Evolutionary conservation across 1,140 invertebrate species (phyloP), one percentile per base, ranked within the genome.

Genomic region (Cyrtorhinus lividipennis): DNA sequence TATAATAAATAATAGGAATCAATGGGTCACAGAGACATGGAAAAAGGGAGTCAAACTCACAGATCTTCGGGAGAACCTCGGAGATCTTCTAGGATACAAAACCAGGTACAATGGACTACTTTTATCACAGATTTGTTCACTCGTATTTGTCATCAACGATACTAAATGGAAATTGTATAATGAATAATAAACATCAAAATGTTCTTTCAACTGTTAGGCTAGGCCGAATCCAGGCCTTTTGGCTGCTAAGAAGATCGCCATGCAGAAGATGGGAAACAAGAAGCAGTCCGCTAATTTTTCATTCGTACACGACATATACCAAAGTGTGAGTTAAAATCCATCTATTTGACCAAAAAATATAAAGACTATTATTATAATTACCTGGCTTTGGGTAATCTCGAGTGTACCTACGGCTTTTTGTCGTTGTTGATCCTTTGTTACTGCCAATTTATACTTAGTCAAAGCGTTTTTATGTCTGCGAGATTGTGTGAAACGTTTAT

Each of bases 161-260:
- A n/a, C n/a, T n/a, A n/a, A n/a, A n/a, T n/a, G n/a, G n/a, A n/a
- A n/a, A n/a, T n/a, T n/a, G n/a, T n/a, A n/a, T n/a, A n/a, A n/a
- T n/a, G n/a, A n/a, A n/a, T n/a, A n/a, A n/a, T n/a, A n/a, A n/a
- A n/a, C n/a, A n/a, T n/a, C n/a, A n/a, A n/a, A n/a, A n/a, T n/a
- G n/a, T n/a, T n/a, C n/a, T n/a, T n/a, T n/a, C n/a, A 10, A 44
- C 38, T n/a, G 38, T 65, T 57, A 65, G 64, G 64, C 62, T 18
- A 64, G 62, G 46, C 75, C 79, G 24, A 81, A 75, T 62, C 71
- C 76, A 44, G 72, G 75, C 22, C 69, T 81, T 23, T 66, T 79
- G 27, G 78, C 79, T 65, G 79, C 78, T 44, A 82, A 81, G 71
- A 78, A 75, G 68, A 80, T 79, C 58, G 78, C 77, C 24, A 74